These are phyloP conservation scores for Gallinago media DNA, from an alignment of 2,113 vertebrate species.

Conservation along the genomic window DNA sequence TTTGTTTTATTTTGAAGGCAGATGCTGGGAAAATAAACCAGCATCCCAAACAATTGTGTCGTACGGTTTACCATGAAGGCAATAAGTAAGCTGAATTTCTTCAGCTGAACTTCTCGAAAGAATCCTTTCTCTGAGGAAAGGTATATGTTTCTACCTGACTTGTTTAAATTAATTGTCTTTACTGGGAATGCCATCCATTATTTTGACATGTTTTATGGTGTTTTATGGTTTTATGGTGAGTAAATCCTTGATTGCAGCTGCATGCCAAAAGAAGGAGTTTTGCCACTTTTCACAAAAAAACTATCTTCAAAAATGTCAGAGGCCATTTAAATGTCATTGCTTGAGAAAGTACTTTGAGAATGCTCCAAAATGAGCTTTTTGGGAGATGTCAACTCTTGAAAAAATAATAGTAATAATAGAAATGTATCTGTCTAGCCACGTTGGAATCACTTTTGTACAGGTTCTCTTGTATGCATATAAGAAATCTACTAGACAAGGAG, in stretches of 20 bases:
- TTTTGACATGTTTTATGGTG: constrained; percentile 26
- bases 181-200: constrained; percentile 23
- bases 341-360: constrained; percentile 17
- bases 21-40: not conserved
- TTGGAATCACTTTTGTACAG: not conserved
- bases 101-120: not conserved
- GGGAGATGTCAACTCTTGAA: not conserved
- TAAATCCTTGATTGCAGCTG: not conserved
- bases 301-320: not conserved
- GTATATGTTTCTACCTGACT: constrained; percentile 36
- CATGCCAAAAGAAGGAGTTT: not conserved
- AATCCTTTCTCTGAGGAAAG: not conserved
- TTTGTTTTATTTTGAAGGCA: constrained; percentile 24
- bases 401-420: not conserved
- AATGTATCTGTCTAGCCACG: not conserved
- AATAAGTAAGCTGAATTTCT: constrained; percentile 48
- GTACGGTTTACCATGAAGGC: not conserved
- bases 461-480: not conserved
- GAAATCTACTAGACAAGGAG: not conserved
- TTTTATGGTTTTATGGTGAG: constrained; percentile 16
- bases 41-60: not conserved
- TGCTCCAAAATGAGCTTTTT: not conserved
- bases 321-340: constrained; percentile 21
- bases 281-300: constrained; percentile 13
- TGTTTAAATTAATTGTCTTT: constrained; percentile 68